Conservation (phyloP, 2,888 invertebrate genomes). For the Ophion costatus region DNA sequence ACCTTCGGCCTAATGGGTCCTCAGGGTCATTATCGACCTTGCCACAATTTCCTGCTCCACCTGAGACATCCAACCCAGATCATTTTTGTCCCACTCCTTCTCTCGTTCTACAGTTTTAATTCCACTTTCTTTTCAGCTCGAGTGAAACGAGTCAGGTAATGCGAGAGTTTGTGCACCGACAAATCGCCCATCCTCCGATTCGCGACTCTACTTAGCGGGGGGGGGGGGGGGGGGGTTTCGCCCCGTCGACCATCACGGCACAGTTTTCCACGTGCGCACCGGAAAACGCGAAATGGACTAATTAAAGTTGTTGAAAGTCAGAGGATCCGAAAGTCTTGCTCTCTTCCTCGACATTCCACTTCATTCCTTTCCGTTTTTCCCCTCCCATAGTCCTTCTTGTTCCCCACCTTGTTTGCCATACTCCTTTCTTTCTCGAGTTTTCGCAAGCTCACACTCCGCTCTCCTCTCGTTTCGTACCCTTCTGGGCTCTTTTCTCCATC, state of each 20-base stretch:
- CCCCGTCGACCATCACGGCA: slow-evolving; percentile 23
- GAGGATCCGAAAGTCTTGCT: slow-evolving; percentile 23
- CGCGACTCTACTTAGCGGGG: slow-evolving; percentile 10
- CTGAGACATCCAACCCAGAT: too few relatives aligned
- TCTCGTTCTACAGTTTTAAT: slow-evolving; percentile 28
- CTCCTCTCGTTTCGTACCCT: slow-evolving; percentile 13
- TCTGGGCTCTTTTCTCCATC: not conserved
- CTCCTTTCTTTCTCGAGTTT: slow-evolving; percentile 30
- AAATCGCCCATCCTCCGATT: slow-evolving; percentile 59
- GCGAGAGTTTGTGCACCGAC: slow-evolving; percentile 35
- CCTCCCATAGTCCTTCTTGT: slow-evolving; percentile 38
- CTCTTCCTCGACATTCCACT: slow-evolving; percentile 59
- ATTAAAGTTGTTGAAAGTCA: slow-evolving; percentile 67
- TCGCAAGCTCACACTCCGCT: slow-evolving; percentile 12
- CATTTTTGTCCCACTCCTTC: slow-evolving; percentile 1
- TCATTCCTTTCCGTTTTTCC: slow-evolving; percentile 62
- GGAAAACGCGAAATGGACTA: slow-evolving; percentile 58
- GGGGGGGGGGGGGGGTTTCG: not conserved
- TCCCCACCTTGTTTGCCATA: slow-evolving; percentile 33
- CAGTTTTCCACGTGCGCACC: slow-evolving; percentile 37
- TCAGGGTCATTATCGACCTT: too few relatives aligned
- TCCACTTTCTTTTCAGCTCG: slow-evolving; percentile 51
- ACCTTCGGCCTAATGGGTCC: too few relatives aligned
- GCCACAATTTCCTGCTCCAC: too few relatives aligned
- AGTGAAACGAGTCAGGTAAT: slow-evolving; percentile 61